Conservation (phyloP, 2,113 vertebrate species). For the Channa maculata region DNA sequence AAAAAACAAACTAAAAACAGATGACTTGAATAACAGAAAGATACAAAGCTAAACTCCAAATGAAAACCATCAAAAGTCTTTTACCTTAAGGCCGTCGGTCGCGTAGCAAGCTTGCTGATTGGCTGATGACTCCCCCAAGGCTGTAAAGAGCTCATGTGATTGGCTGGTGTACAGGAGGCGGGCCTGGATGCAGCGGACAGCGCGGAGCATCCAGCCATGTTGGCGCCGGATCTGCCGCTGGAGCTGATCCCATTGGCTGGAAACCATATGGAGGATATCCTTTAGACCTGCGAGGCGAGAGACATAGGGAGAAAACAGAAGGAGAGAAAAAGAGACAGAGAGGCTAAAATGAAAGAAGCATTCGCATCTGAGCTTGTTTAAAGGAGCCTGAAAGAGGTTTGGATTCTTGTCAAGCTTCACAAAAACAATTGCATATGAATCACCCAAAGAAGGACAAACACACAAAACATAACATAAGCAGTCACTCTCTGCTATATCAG, state of each 20-base stretch:
- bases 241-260: constrained; percentile 95
- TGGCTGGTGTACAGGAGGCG: constrained; percentile 89
- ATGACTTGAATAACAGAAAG: constrained; percentile 65
- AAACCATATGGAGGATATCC: constrained; percentile 95
- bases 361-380: too few relatives aligned
- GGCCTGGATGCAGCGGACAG: constrained; percentile 93
- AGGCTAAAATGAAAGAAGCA: background rate
- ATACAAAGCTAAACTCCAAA: constrained; percentile 66
- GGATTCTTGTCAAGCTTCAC: too few relatives aligned
- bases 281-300: constrained; percentile 86
- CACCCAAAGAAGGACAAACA: too few relatives aligned
- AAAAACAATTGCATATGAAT: too few relatives aligned
- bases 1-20: constrained; percentile 47
- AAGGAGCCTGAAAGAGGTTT: too few relatives aligned
- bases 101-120: constrained; percentile 40
- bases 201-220: constrained; percentile 96
- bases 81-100: constrained; percentile 86
- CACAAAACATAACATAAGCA: too few relatives aligned
- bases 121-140: constrained; percentile 24
- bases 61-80: constrained; percentile 76
- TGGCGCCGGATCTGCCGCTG: constrained; percentile 98
- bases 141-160: constrained; percentile 62
- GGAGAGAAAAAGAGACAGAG: background rate
- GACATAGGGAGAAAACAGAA: background rate
- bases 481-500: too few relatives aligned